Evolutionary conservation across 2,113 vertebrate species (phyloP).

Genomic region (Turnix velox): DNA sequence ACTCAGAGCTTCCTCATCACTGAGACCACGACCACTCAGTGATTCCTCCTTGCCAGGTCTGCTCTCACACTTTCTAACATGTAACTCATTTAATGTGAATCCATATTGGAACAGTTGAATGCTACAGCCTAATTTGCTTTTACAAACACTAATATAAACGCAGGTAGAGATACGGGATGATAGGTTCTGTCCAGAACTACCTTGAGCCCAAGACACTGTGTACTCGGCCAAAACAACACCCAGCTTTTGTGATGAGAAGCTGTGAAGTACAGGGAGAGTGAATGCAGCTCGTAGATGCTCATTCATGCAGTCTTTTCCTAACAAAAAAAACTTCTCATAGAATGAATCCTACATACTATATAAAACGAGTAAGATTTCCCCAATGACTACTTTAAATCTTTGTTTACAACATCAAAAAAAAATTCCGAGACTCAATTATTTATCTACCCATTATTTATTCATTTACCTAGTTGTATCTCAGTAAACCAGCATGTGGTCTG

Average conservation of each 20-base stretch:
- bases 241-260: not conserved
- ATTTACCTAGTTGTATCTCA: constrained; percentile 35
- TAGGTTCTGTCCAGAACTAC: not conserved
- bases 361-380: not conserved
- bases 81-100: not conserved
- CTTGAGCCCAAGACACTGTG: not conserved
- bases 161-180: not conserved
- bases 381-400: constrained; percentile 23
- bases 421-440: constrained; percentile 38
- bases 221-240: not conserved
- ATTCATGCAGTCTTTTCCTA: not conserved
- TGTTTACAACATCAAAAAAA: constrained; percentile 29
- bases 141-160: not conserved
- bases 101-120: not conserved
- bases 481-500: constrained; percentile 37
- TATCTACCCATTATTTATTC: constrained; percentile 59
- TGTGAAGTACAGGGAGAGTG: not conserved
- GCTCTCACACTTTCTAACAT: not conserved
- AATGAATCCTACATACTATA: not conserved
- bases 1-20: not conserved
- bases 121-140: not conserved
- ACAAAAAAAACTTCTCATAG: constrained; percentile 21
- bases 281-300: not conserved
- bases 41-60: not conserved
- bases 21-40: not conserved